phyloP scores from a whole-genome alignment of 2,113 vertebrate species.

The Campylomormyrus tamandua region DNA sequence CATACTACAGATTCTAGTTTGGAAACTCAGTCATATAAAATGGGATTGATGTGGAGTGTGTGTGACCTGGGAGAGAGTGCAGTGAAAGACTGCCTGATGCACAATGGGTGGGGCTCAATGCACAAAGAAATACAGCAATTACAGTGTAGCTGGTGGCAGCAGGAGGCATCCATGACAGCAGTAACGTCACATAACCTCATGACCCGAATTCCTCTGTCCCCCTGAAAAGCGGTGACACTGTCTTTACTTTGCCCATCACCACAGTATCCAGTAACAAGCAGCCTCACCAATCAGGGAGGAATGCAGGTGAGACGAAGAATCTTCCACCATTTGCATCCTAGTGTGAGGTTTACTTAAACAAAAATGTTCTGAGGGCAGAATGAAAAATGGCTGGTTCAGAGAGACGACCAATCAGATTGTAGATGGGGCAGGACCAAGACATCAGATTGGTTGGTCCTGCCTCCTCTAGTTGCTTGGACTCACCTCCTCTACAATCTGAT shows the following conservation, averaged over 20 bases:
- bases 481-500: neutral
- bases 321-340: neutral
- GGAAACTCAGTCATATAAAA: neutral
- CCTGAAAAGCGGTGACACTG: neutral
- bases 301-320: neutral
- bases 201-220: neutral
- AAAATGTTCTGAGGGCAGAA: neutral
- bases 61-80: neutral
- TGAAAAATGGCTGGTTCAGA: neutral
- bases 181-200: neutral
- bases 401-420: neutral
- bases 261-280: neutral
- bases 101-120: neutral
- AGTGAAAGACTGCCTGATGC: neutral
- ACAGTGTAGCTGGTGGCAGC: neutral
- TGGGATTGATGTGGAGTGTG: neutral
- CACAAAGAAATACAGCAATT: neutral
- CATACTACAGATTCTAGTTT: neutral
- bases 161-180: neutral
- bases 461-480: neutral
- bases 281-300: neutral
- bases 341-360: neutral
- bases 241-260: neutral
- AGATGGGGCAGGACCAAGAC: neutral
- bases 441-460: neutral